These are phyloP conservation scores for Scrobipalpa costella DNA, from an alignment of 2,888 invertebrate species.

Conservation along the genomic window DNA sequence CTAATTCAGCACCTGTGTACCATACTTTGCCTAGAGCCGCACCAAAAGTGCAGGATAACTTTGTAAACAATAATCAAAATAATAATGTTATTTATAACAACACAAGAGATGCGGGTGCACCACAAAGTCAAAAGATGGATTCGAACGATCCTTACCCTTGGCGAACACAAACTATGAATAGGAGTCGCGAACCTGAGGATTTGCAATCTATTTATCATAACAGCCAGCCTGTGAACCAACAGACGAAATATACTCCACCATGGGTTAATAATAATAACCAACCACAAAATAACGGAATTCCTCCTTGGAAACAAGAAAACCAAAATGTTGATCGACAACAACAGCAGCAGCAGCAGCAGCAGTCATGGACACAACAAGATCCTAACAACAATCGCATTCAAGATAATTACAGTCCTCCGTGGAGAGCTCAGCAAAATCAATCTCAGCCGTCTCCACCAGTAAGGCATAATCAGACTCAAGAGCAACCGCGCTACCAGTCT, in stretches of 20 bases:
- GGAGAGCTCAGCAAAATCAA: constrained; percentile 55
- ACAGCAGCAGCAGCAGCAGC: constrained; percentile 34
- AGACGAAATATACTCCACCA: constrained; percentile 59
- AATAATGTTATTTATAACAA: constrained; percentile 59
- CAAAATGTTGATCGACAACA: constrained; percentile 39
- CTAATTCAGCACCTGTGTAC: constrained; percentile 53
- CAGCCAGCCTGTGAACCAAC: constrained; percentile 50
- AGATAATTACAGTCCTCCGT: constrained; percentile 51
- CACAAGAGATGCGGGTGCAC: constrained; percentile 43
- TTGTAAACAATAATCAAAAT: constrained; percentile 44
- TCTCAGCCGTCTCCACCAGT: neutral
- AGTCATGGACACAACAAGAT: constrained; percentile 57
- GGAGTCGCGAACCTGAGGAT: constrained; percentile 57
- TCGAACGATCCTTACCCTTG: constrained; percentile 59
- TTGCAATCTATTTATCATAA: constrained; percentile 55
- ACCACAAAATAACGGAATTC: constrained; percentile 51
- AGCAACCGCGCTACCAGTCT: constrained; percentile 70
- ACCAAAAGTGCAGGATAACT: constrained; percentile 58
- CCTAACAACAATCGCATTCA: constrained; percentile 59
- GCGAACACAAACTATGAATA: constrained; percentile 67
- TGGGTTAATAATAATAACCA: constrained; percentile 63
- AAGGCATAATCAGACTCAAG: constrained; percentile 41
- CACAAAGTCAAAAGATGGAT: constrained; percentile 49
- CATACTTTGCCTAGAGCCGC: constrained; percentile 67
- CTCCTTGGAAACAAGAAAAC: constrained; percentile 64